Base-by-base conservation (phyloP, 2,888 invertebrate species). In the Heterodera filipjevi region DNA sequence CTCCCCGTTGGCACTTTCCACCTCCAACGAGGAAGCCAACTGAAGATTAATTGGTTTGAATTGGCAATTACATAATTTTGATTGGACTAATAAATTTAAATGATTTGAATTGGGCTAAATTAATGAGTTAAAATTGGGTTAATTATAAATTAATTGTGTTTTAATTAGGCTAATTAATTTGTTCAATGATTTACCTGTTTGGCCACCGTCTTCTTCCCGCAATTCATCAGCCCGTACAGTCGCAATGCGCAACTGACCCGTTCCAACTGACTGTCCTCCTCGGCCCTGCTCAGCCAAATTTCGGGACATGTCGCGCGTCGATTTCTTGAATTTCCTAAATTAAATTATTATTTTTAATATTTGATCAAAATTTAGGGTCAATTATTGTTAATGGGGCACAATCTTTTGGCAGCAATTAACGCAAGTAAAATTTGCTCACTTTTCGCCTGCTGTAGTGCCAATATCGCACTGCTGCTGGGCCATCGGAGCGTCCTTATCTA, bases 251-350 rank as follows among this genome's bases (percentile, higher is more conserved):
- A 78, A 27, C 66, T 27, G 6, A 74, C 74, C 53, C 66, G 46
- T 39, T 71, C 59, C 44, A 59, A 79, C 32, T 19, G 46, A 22
- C 44, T 77, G 49, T 78, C 82, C 66, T 71, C 80, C 66, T 71
- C 80, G 35, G 77, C 84, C 0, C 82, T 81, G 77, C 85, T 85
- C 35, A 87, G 82, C 82, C 86, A 88, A 71, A 87, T 88, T 80
- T 87, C 87, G 19, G 87, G 87, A 81, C 87, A 87, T 2, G 87
- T 87, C 30, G 87, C 84, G 10, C 87, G 85, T 27, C 87, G 85
- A 66, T 35, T 76, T 49, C 82, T 81, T 35, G 66, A 46, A 66
- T 46, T 81, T 22, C 77, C 81, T 78, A n/a, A 64, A 66, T 71
- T 76, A 32, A 71, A 19, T 71, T 71, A 12, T 22, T 8, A 19